Base-by-base conservation (phyloP, 2,113 vertebrate species). In the Piprites chloris region DNA sequence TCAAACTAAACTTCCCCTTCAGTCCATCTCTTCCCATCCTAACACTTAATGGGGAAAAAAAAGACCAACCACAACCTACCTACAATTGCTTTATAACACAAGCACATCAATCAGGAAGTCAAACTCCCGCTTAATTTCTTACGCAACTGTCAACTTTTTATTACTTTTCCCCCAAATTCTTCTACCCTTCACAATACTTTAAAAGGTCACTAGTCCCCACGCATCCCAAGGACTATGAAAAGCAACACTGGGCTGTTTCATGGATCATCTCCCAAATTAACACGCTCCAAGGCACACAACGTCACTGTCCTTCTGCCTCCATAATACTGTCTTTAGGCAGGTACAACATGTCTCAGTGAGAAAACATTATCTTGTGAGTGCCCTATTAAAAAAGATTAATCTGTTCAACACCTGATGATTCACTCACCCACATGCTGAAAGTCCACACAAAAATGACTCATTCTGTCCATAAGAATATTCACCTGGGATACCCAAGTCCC, bases 341-440 rank as follows among this genome's bases (percentile, higher is more conserved):
- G 82, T 90, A 80, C 79, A 90, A 80, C 35, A 17, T 53, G 82
- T 81, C 68, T 83, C 68, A 19, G 55, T 3, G 33, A 85, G 74
- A 52, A 90, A 96, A 88, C 50, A 75, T 30, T 14, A 55, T 30
- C 82, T 93, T 79, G 19, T 50, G 63, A 14, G 0, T 42, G 75
- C 87, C 95, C 91, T 61, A 90, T 93, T 85, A 73, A 85, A 44
- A 75, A 42, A 85, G 49, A 94, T 83, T 85, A 32, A 95, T 95
- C 93, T 96, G 96, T 96, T 96, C 90, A 90, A 94, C 96, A 96
- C 96, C 83, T 90, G 90, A 95, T 97, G 96, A 97, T 94, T 97
- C 96, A 97, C 75, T 93, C 87, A 88, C 92, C 96, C 90, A 95
- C 95, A 32, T 47, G 68, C 33, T 72, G 30, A 2, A 93, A 94